Base-by-base conservation (phyloP, 1,140 invertebrate genomes). In the Dinoponera quadriceps region DNA sequence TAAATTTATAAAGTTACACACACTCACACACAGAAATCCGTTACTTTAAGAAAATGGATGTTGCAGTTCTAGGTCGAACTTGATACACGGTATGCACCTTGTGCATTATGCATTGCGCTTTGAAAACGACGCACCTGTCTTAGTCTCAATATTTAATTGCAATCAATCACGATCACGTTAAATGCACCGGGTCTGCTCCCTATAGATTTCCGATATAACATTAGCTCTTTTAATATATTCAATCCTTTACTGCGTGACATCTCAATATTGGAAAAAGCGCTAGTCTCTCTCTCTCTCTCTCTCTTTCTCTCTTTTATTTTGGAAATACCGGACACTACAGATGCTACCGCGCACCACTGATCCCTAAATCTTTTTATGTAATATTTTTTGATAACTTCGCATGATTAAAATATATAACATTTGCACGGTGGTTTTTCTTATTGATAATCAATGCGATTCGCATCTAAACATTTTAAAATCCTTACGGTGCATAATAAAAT, bases 101-200 rank as follows among this genome's bases (percentile, higher is more conserved):
- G 25, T 33, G n/a, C 59, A 68, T 78, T n/a, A 38, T 54, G 27
- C 27, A 55, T 68, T 27, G 5, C 14, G 13, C 0, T 3, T 13
- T 29, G 44, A 66, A 66, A 48, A 57, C 38, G 22, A 63, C 3
- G 16, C 22, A 22, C 51, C 59, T 51, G 55, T 16, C 20, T 68
- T 44, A 57, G 14, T n/a, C 25, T 71, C 51, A 71, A 71, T 80
- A 80, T 80, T 59, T 80, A 57, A 80, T 80, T 80, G 51, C 75
- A 71, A 71, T 80, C 65, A 80, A 59, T 80, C 75, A 80, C 22
- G 13, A 80, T 59, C 51, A 44, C 51, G 65, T 25, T 38, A 68
- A 68, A 69, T 48, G n/a, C 65, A 20, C 18, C 27, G 18, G 9
- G 33, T 5, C 16, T 25, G 16, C 22, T 71, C 14, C 18, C n/a